Conservation (phyloP, 2,888 invertebrate species). For the Lasioglossum figueresi region DNA sequence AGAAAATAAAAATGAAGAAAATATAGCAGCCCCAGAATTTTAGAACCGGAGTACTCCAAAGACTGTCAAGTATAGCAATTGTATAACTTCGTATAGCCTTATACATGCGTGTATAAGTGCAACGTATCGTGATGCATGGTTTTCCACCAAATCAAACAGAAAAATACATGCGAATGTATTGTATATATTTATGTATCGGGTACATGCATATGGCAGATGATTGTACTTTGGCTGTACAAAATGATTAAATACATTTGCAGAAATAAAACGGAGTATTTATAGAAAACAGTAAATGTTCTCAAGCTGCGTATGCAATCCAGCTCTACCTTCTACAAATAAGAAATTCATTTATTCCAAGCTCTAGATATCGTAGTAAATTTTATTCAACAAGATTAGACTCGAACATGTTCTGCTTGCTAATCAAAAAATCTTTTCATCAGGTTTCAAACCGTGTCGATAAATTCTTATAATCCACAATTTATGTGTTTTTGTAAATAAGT, state of each 20-base stretch:
- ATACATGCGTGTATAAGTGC: constrained; percentile 29
- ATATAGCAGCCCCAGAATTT: neutral
- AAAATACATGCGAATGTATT: neutral
- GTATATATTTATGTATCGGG: neutral
- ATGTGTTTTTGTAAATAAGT: neutral
- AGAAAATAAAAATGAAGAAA: neutral
- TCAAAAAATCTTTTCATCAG: neutral
- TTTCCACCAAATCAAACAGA: neutral
- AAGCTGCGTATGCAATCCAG: neutral
- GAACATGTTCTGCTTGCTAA: neutral
- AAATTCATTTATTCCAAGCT: neutral
- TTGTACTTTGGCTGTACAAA: neutral
- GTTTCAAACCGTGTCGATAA: neutral
- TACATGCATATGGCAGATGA: neutral
- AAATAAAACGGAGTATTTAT: neutral
- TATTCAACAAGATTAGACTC: neutral
- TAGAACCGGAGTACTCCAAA: neutral
- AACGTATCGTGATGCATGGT: constrained; percentile 33
- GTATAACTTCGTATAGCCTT: neutral
- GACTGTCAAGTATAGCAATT: neutral
- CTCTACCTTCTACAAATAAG: neutral
- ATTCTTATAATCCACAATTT: neutral
- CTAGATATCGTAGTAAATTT: neutral
- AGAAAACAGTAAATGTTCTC: neutral
- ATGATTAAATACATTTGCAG: neutral